Evolutionary conservation across 2,888 invertebrate genomes (phyloP), one percentile per base, ranked within the genome.

Genomic region (Synanthedon tipuliformis): DNA sequence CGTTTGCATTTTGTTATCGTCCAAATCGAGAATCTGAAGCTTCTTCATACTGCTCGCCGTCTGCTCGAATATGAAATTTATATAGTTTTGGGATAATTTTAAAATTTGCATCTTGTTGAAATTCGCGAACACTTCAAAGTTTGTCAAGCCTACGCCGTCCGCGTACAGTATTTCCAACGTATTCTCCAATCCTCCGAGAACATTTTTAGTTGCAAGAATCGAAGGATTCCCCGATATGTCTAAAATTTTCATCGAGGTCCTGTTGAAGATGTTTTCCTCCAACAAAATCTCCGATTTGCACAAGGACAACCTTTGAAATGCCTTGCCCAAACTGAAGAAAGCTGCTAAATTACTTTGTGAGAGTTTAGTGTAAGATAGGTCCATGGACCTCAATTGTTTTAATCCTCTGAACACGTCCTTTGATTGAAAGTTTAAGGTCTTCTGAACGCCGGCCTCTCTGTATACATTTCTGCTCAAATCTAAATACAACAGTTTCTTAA

Each of bases 141-240:
- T 68, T 51, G 70, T 78, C 0, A 90, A 60, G 3, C 79, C 79
- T 0, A 83, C 66, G 0, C 79, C 67, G 48, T 78, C 81, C 1
- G 89, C 88, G 40, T 87, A 87, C 1, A 89, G 57, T 1, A 89
- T 73, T 61, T 77, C 62, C 0, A 89, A 60, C 0, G 79, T 78
- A 0, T 77, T 59, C 50, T 84, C 78, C 1, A 90, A 55, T 0
- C 88, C 88, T 10, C 64, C 57, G 15, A 91, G 75, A 0, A 78
- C 66, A 41, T 71, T 68, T 0, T 60, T 59, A 1, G 66, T 60
- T 3, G 74, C 64, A 0, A 85, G 53, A 1, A 89, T 71, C 0
- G 79, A 81, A 1, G 65, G 65, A 60, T 91, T 91, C 0, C 88
- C 85, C 0, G 90, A 89, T n/a, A 91, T 45, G 57, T 91, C 91